phyloP scores from a whole-genome alignment of 2,888 invertebrate genomes.

The Eupithecia tripunctaria region DNA sequence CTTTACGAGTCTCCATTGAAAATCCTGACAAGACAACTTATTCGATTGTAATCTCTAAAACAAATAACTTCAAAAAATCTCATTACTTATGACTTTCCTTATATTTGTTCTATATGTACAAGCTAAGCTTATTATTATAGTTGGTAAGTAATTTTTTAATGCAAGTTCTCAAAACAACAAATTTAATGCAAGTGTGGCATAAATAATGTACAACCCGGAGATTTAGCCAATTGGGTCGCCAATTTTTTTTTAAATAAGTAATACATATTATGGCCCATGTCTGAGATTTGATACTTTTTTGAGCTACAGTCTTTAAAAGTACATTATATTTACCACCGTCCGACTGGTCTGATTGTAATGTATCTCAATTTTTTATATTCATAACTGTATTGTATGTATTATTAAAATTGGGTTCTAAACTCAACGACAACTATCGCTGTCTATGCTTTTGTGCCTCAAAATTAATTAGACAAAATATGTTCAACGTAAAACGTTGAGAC shows the following conservation, averaged over 20 bases:
- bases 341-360: constrained; percentile 6
- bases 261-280: background rate
- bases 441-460: constrained; percentile 1
- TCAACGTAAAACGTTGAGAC: constrained; percentile 1
- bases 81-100: background rate
- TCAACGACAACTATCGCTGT: background rate
- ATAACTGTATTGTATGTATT: background rate
- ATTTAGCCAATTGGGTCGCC: background rate
- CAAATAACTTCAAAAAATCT: background rate
- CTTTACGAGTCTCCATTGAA: background rate
- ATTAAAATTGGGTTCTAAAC: background rate
- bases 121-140: background rate
- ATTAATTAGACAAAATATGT: background rate
- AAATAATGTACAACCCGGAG: background rate
- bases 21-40: background rate
- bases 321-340: background rate
- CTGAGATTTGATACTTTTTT: background rate
- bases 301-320: background rate
- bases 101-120: background rate
- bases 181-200: background rate
- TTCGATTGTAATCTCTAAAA: constrained; percentile 1
- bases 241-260: no score
- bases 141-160: background rate
- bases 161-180: background rate
- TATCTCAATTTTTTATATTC: constrained; percentile 1